A percentile compares a stretch with the other conserved stretches of the same genome.
These are phyloP conservation scores for Dendrocincla tyrannina DNA, from an alignment of 2,797 vertebrate genomes.

Conservation along the genomic window DNA sequence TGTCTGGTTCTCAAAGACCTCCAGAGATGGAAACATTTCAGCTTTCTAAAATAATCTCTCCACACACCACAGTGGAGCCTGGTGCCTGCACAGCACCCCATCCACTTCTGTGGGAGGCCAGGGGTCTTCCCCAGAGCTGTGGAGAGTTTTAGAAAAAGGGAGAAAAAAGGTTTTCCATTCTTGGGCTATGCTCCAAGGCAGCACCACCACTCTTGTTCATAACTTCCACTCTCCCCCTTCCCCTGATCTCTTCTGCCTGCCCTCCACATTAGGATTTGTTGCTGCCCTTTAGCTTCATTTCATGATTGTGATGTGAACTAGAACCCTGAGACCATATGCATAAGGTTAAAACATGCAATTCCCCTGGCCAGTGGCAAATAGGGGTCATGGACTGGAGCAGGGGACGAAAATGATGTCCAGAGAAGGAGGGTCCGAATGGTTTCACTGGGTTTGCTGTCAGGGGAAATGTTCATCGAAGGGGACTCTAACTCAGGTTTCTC, in stretches of 20 bases:
- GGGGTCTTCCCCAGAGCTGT: neutral
- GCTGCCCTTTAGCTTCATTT: neutral
- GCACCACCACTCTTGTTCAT: neutral
- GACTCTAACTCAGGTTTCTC: neutral
- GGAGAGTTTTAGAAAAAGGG: neutral
- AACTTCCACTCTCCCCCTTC: neutral
- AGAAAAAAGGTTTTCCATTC: neutral
- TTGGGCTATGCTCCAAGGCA: fast-evolving
- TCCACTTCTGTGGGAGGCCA: neutral
- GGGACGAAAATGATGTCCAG: neutral
- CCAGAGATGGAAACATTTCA: neutral
- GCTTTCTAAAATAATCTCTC: constrained; percentile 18
- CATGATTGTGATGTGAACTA: neutral
- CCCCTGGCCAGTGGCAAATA: neutral
- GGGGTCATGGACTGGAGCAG: neutral
- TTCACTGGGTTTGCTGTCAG: neutral
- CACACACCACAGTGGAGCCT: fast-evolving
- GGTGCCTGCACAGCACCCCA: neutral
- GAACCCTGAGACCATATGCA: neutral
- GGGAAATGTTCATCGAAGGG: neutral
- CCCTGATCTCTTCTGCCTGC: neutral
- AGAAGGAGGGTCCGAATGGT: neutral
- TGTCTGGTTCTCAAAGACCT: neutral
- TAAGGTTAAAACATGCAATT: neutral
- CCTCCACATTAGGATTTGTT: neutral